These are phyloP conservation scores for Rallus limicola DNA, from an alignment of 2,113 vertebrate genomes.

Conservation along the genomic window DNA sequence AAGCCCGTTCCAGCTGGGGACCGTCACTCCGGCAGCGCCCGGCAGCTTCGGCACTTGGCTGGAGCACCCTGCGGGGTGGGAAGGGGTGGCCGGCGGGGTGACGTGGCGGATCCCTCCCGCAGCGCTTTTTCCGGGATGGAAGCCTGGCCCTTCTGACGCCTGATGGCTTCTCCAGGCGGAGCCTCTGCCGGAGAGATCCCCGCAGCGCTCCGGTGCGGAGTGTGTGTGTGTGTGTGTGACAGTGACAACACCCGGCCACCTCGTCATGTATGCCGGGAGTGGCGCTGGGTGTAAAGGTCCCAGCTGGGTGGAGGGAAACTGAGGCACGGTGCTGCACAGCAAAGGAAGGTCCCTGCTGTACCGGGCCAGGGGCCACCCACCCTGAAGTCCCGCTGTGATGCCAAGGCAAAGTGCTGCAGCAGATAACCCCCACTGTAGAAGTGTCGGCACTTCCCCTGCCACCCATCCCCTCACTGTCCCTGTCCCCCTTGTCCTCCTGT, in stretches of 20 bases:
- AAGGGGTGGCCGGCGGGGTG: neutral
- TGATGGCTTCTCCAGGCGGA: slow-evolving; percentile 57
- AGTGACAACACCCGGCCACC: neutral
- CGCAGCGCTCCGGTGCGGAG: neutral
- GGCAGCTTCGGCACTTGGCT: neutral
- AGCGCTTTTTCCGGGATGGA: slow-evolving; percentile 31
- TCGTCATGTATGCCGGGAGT: neutral
- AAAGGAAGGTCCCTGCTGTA: neutral
- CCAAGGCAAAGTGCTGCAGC: neutral
- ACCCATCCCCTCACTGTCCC: fast-evolving
- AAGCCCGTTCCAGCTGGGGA: neutral
- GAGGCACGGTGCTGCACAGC: neutral
- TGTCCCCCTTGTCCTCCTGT: fast-evolving
- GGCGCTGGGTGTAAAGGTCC: neutral
- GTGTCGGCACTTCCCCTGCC: neutral
- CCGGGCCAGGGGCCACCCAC: neutral
- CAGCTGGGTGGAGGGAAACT: neutral
- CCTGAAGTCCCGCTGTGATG: neutral
- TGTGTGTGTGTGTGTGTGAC: too few relatives aligned
- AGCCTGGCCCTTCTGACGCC: slow-evolving; percentile 36
- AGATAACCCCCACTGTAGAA: neutral
- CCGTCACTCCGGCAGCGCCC: neutral
- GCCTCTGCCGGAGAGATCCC: neutral
- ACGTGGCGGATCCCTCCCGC: slow-evolving; percentile 45
- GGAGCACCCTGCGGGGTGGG: neutral